Evolutionary conservation across 2,113 vertebrate species (phyloP), one percentile per base, ranked within the genome.

Genomic region (Cynocephalus volans): DNA sequence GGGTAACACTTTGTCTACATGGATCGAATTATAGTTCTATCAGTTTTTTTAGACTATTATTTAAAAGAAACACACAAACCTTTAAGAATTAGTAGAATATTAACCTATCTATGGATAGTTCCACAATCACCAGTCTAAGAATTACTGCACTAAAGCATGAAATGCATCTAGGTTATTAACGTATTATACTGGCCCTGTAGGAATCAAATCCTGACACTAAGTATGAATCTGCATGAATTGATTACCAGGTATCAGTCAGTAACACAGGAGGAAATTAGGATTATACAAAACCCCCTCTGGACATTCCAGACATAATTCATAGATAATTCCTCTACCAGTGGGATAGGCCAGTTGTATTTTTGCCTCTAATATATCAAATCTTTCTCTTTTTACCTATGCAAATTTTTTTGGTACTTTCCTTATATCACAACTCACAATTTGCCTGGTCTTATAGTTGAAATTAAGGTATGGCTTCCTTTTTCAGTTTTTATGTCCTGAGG

Each of bases 391-490:
- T n/a, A 62, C 8, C 31, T 80, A 77, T 48, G 28, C 9, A 88
- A 84, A 33, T 12, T 2, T n/a, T 65, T 36, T 52, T 64, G 50
- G 31, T 83, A 8, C 19, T 18, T 54, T 76, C 56, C 41, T 81
- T 58, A 15, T 11, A 52, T 84, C n/a, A 82, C 12, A 64, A 75
- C 23, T 64, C 52, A 64, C 33, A 24, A 45, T 95, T 90, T 95
- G 45, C 69, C 65, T 73, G 50, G 18, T 58, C 48, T 91, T 95
- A 33, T 15, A 64, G 75, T 82, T 96, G n/a, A 97, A 96, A 92
- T 96, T n/a, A 64, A 64, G 4, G 4, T 18, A 8, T 24, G 50
- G 83, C 5, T 77, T 90, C 79, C 69, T 48, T 91, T 93, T 95
- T 73, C 6, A 56, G 3, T 60, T 62, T 91, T 73, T 73, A 48